These are phyloP conservation scores for Gymnothorax reevesii DNA, from an alignment of 2,797 vertebrate genomes.

Conservation along the genomic window DNA sequence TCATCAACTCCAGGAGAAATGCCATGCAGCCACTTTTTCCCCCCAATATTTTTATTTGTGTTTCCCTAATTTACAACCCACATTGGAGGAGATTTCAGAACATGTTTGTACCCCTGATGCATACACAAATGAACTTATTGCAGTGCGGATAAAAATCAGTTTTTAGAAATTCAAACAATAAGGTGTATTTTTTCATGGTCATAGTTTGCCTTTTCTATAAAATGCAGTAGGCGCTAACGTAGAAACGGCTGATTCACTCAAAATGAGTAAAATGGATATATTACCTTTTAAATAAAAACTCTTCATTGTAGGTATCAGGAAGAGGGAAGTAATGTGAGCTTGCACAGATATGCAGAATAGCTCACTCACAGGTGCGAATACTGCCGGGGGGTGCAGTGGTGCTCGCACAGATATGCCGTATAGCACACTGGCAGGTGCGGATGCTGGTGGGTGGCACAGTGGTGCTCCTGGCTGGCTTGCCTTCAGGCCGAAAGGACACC, in stretches of 20 bases:
- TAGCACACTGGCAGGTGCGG: not conserved
- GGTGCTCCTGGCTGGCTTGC: not conserved
- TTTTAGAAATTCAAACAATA: too few species aligned
- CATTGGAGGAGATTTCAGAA: not conserved
- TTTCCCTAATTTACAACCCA: not conserved
- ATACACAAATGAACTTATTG: not conserved
- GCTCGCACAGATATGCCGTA: not conserved
- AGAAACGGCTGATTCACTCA: too few species aligned
- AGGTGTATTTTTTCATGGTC: too few species aligned
- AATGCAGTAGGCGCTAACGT: too few species aligned
- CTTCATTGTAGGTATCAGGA: not conserved
- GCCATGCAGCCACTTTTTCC: not conserved
- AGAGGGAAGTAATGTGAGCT: not conserved
- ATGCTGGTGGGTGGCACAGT: not conserved
- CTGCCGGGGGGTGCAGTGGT: not conserved
- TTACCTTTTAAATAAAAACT: too few species aligned
- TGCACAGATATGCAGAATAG: not conserved
- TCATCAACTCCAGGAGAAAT: slow-evolving; percentile 55
- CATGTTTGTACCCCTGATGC: not conserved
- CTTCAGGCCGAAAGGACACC: not conserved
- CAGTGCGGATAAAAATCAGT: too few species aligned
- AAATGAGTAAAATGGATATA: too few species aligned
- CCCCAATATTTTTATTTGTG: not conserved
- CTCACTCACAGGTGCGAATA: not conserved
- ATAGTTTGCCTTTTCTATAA: too few species aligned